These are phyloP conservation scores for Anthoscopus minutus DNA, from an alignment of 2,113 vertebrate genomes.

Conservation along the genomic window DNA sequence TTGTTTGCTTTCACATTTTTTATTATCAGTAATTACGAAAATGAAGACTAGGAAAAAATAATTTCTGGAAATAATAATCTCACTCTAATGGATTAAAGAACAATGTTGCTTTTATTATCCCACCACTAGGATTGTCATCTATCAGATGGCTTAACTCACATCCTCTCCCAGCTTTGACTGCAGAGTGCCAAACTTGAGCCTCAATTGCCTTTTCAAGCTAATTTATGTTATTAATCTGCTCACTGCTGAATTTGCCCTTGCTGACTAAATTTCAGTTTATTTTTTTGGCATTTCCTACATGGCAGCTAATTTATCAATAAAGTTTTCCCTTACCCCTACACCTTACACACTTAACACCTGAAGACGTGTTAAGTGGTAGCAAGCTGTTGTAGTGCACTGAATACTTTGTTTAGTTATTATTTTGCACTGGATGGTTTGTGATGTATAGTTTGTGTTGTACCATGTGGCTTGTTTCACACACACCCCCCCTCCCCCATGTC, in stretches of 20 bases:
- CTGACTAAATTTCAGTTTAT: not conserved
- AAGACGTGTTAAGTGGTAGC: not conserved
- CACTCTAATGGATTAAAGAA: not conserved
- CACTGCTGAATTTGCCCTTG: not conserved
- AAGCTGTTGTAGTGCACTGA: no score
- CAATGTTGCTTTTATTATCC: not conserved
- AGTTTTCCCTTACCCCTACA: no score
- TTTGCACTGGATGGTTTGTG: no score
- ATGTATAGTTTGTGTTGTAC: no score
- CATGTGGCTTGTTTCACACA: no score
- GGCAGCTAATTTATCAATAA: not conserved
- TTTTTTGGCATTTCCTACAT: not conserved
- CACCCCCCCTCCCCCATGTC: no score
- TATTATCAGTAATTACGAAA: not conserved
- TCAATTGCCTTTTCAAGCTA: not conserved
- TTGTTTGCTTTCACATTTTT: not conserved
- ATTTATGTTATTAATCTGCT: not conserved
- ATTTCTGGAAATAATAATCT: not conserved
- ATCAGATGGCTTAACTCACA: not conserved
- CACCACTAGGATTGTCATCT: not conserved
- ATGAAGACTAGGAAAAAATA: not conserved
- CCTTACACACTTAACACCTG: no score
- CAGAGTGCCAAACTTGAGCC: not conserved
- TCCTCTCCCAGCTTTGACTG: not conserved
- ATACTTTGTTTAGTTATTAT: no score